These are phyloP conservation scores for Rhyacophila evoluta DNA, from an alignment of 2,888 invertebrate genomes.

Conservation along the genomic window DNA sequence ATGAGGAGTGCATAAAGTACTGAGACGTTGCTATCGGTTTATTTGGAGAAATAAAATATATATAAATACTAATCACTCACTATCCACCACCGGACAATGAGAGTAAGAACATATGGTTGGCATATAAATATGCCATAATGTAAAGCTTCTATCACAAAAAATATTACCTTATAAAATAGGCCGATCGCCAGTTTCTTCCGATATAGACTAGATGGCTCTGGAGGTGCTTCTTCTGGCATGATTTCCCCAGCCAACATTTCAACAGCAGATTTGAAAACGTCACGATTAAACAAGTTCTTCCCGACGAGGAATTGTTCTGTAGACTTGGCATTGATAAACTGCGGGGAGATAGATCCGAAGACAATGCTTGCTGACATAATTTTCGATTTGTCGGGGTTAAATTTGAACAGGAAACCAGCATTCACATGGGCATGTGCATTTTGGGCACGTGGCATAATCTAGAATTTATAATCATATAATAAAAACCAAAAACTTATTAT, in stretches of 20 bases:
- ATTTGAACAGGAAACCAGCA: slow-evolving; percentile 77
- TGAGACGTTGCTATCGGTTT: too few species aligned
- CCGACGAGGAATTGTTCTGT: slow-evolving; percentile 69
- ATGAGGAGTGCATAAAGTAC: too few species aligned
- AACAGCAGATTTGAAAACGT: slow-evolving; percentile 67
- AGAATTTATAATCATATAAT: slow-evolving; percentile 57
- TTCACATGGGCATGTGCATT: slow-evolving; percentile 84
- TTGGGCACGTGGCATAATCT: slow-evolving; percentile 82
- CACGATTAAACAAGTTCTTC: slow-evolving; percentile 63
- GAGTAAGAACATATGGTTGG: too few species aligned
- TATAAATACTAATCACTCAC: too few species aligned
- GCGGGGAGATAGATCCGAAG: slow-evolving; percentile 74
- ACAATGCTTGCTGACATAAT: slow-evolving; percentile 69
- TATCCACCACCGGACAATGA: too few species aligned
- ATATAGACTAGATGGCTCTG: slow-evolving; percentile 77
- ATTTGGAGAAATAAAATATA: too few species aligned
- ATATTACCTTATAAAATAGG: slow-evolving; percentile 85
- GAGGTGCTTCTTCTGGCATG: slow-evolving; percentile 73
- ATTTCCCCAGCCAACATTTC: slow-evolving; percentile 72
- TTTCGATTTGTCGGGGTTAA: slow-evolving; percentile 63
- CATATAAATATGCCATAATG: too few species aligned
- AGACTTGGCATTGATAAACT: slow-evolving; percentile 70
- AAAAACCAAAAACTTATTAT: too few species aligned
- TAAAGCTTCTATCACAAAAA: too few species aligned
- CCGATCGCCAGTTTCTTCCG: slow-evolving; percentile 78